Evolutionary conservation across 2,113 vertebrate species (phyloP).

Genomic region (Myodes glareolus): DNA sequence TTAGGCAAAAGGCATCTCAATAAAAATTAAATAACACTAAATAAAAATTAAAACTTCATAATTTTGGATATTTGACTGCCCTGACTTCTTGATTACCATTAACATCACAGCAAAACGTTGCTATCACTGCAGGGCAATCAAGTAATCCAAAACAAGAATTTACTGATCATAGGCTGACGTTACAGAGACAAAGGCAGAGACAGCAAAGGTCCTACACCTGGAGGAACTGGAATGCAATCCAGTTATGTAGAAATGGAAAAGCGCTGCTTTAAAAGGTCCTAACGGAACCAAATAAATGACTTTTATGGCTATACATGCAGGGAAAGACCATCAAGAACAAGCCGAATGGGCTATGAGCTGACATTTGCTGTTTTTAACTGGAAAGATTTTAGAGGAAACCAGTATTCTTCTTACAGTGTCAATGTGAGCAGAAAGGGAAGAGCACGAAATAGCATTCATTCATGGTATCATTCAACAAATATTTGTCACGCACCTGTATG

Average conservation of each 20-base stretch:
- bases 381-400: neutral
- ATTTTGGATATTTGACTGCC: slow-evolving; percentile 8
- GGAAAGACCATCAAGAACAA: neutral
- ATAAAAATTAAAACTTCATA: slow-evolving; percentile 50
- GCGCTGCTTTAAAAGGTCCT: neutral
- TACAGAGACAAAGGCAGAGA: neutral
- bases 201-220: neutral
- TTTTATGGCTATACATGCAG: neutral
- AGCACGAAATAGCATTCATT: slow-evolving; percentile 32
- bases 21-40: slow-evolving; percentile 42
- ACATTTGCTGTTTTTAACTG: neutral
- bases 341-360: neutral
- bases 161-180: neutral
- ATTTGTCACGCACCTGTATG: slow-evolving; percentile 44
- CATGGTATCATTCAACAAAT: slow-evolving; percentile 63
- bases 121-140: neutral
- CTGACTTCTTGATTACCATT: slow-evolving; percentile 53
- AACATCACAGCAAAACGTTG: neutral
- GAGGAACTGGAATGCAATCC: neutral
- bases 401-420: neutral
- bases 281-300: neutral
- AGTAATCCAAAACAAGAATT: neutral
- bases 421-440: slow-evolving; percentile 7
- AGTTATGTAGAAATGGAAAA: slow-evolving; percentile 13
- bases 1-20: slow-evolving; percentile 51